phyloP scores from a whole-genome alignment of 2,888 invertebrate genomes.

The Mesorhabditis belari region DNA sequence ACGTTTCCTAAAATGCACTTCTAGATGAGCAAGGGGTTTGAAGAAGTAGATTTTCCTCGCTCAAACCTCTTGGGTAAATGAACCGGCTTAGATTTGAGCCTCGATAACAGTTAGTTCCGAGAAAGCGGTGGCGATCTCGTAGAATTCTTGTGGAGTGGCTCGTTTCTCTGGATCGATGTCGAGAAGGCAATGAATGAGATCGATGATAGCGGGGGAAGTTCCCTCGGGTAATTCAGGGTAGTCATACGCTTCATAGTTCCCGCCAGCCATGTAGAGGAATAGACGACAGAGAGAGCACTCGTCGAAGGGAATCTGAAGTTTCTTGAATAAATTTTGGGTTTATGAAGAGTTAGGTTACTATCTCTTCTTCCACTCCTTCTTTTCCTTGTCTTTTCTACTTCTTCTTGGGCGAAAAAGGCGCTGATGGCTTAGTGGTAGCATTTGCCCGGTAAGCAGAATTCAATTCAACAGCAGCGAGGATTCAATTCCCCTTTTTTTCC shows the following conservation, averaged over 20 bases:
- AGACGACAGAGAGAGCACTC: constrained; percentile 46
- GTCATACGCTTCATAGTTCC: constrained; percentile 51
- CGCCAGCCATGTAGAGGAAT: constrained; percentile 47
- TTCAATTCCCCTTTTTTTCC: too few species aligned
- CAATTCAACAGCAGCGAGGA: too few species aligned
- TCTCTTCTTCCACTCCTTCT: too few species aligned
- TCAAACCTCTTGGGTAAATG: too few species aligned
- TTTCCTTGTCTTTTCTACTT: not conserved
- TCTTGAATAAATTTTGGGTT: constrained; percentile 6
- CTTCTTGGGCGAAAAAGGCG: not conserved
- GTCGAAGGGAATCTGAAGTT: constrained; percentile 49
- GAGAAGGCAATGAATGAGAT: constrained; percentile 37
- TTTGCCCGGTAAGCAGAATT: too few species aligned
- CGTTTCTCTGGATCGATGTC: constrained; percentile 39
- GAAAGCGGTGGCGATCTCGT: constrained; percentile 21
- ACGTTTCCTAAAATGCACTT: too few species aligned
- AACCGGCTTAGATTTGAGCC: too few species aligned
- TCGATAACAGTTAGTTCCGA: not conserved
- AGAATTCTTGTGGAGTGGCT: constrained; percentile 40
- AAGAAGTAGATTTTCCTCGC: too few species aligned
- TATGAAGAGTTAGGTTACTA: too few species aligned
- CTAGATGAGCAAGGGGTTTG: too few species aligned
- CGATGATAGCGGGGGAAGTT: constrained; percentile 18
- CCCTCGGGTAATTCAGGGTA: constrained; percentile 38
- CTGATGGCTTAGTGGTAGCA: too few species aligned